These are phyloP conservation scores for Dipodomys ordii DNA, from an alignment of 2,113 vertebrate species.

Conservation along the genomic window DNA sequence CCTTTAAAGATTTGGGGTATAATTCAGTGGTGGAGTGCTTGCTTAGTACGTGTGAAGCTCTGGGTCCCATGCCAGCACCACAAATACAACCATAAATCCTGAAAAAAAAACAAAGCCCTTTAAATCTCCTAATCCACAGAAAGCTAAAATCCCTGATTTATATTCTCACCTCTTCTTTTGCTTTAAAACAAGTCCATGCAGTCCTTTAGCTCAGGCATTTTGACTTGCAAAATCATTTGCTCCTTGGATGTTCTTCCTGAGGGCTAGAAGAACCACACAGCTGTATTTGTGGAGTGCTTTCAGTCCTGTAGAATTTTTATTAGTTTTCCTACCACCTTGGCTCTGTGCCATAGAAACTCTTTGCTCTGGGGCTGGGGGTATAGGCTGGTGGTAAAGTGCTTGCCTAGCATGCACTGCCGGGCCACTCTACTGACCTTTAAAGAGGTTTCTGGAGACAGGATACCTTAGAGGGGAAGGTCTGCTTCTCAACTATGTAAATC, in stretches of 20 bases:
- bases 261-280: neutral
- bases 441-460: neutral
- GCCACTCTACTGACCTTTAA: neutral
- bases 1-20: neutral
- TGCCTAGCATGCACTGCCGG: neutral
- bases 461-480: neutral
- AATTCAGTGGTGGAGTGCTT: neutral
- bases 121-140: slow-evolving; percentile 17
- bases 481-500: neutral
- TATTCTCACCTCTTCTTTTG: neutral
- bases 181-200: neutral
- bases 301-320: neutral
- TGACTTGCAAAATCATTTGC: neutral
- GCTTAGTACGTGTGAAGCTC: neutral
- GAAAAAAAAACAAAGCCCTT: neutral
- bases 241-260: neutral
- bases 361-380: neutral
- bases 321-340: neutral
- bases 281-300: neutral
- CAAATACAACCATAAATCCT: neutral
- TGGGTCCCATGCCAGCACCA: neutral
- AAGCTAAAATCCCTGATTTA: slow-evolving; percentile 10
- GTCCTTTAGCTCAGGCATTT: neutral
- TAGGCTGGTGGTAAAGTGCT: neutral
- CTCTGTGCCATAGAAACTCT: neutral